These are phyloP conservation scores for Asteroscopus sphinx DNA, from an alignment of 2,888 invertebrate species.

Conservation along the genomic window DNA sequence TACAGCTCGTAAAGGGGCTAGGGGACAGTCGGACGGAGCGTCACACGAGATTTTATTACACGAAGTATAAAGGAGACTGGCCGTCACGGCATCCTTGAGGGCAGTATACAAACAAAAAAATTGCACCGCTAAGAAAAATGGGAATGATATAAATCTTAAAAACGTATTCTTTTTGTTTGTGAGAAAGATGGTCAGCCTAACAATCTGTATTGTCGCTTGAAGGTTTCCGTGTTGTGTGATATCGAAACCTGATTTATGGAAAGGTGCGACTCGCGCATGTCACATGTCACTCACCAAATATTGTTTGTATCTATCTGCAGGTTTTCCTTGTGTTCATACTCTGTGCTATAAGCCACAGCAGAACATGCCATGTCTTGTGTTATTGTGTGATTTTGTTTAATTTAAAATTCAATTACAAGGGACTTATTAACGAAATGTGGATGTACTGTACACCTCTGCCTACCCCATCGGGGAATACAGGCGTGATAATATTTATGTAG, in stretches of 20 bases:
- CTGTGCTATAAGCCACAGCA: not conserved
- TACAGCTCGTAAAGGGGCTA: constrained; percentile 79
- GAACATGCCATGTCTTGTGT: too few species aligned
- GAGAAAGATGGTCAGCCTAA: constrained; percentile 4
- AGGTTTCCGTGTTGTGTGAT: constrained; percentile 1
- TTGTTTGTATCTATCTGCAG: not conserved
- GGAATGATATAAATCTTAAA: constrained; percentile 37
- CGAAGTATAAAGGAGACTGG: constrained; percentile 73
- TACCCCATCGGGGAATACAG: too few species aligned
- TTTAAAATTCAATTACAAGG: too few species aligned
- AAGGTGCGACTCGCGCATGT: not conserved
- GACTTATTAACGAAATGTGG: too few species aligned
- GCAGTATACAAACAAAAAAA: constrained; percentile 70
- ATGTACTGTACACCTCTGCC: too few species aligned
- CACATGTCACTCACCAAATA: not conserved
- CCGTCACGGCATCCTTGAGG: constrained; percentile 72
- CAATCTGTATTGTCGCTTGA: constrained; percentile 8
- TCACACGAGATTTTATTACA: constrained; percentile 84
- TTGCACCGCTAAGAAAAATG: constrained; percentile 65
- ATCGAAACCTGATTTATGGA: constrained; percentile 5
- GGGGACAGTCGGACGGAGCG: constrained; percentile 67
- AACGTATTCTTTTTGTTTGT: constrained; percentile 28
- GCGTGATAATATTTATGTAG: too few species aligned
- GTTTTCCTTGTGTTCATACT: not conserved
- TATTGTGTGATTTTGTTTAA: too few species aligned